Base-by-base conservation (phyloP, 2,888 invertebrate species). In the Sarcophaga variegata region DNA sequence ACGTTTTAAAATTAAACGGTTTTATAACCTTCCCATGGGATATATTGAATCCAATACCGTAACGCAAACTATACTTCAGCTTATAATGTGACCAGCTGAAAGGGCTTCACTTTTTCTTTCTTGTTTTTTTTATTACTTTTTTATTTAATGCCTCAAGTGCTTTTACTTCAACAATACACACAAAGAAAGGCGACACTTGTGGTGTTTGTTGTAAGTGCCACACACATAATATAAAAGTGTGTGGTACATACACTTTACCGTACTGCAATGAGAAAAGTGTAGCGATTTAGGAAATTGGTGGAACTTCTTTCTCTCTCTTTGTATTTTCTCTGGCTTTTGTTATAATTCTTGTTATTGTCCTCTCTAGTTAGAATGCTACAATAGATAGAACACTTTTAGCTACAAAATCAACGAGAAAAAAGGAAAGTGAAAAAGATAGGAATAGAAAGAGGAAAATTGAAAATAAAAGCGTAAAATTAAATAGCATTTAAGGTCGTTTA, bases 1-100 rank as follows among this genome's bases (percentile, higher is more conserved):
- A 62, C 80, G 60, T 86, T 86, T 86, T 14, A 74, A 86, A 83
- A 67, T 83, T 83, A 87, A 83, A 87, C 54, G 12, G 74, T 83
- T 81, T 81, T 83, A 70, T 78, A 86, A 81, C 77, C 77, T 78
- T 72, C 22, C 54, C 12, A 27, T 75, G 75, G 37, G 8, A 37
- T 37, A 37, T 37, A 37, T 17, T 54, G 54, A 54, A 54, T 14
- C 54, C 54, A 75, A 63, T 49, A 22, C 11, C 12, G 17, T 54
- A 37, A 62, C 20, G 4, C 25, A 66, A 25, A 63, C 54, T 77
- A 45, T 47, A 70, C 54, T 69, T 63, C 12, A 70, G 20, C 67
- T 25, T 27, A 25, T 12, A 49, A 79, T 12, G 64, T n/a, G 59
- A 64, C 63, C 22, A 75, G 59, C 3, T 84, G 59, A 10, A 75